Percentiles rank a stretch among this genome's conserved stretches.
These are phyloP conservation scores for Miichthys miiuy DNA, from an alignment of 2,797 vertebrate genomes.

Conservation along the genomic window DNA sequence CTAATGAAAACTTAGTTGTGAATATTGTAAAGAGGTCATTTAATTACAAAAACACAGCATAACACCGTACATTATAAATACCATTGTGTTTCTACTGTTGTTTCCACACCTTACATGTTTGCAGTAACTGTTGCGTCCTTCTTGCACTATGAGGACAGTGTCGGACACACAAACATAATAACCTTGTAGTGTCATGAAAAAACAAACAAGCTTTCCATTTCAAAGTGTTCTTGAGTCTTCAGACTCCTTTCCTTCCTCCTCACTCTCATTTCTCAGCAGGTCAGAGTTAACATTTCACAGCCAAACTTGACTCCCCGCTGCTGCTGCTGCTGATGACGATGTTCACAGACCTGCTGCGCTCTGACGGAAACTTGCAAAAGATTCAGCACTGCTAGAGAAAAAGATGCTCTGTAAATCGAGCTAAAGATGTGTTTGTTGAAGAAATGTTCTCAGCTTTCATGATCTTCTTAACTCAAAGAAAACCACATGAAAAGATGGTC, in stretches of 20 bases:
- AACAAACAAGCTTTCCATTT: constrained; percentile 10
- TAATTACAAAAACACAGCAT: too few species aligned
- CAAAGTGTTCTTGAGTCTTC: neutral
- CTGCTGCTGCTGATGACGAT: neutral
- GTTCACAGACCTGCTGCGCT: constrained; percentile 21
- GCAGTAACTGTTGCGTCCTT: neutral
- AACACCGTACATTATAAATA: neutral
- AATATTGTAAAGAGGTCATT: too few species aligned
- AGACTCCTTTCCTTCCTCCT: neutral
- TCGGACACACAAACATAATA: neutral
- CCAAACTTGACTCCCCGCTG: neutral
- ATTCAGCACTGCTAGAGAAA: neutral
- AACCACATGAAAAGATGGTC: neutral
- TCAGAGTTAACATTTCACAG: constrained; percentile 32
- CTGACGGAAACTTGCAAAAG: neutral
- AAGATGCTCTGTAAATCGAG: neutral
- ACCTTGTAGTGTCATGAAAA: neutral
- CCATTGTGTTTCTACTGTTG: too few species aligned
- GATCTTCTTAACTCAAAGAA: neutral
- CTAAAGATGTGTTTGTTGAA: neutral
- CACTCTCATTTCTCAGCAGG: constrained; percentile 19
- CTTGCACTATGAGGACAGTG: too few species aligned
- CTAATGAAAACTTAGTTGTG: too few species aligned
- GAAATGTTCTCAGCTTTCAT: neutral
- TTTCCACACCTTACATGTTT: neutral